Evolutionary conservation across 2,113 vertebrate species (phyloP), one percentile per base, ranked within the genome.

Genomic region (Tetrao urogallus): DNA sequence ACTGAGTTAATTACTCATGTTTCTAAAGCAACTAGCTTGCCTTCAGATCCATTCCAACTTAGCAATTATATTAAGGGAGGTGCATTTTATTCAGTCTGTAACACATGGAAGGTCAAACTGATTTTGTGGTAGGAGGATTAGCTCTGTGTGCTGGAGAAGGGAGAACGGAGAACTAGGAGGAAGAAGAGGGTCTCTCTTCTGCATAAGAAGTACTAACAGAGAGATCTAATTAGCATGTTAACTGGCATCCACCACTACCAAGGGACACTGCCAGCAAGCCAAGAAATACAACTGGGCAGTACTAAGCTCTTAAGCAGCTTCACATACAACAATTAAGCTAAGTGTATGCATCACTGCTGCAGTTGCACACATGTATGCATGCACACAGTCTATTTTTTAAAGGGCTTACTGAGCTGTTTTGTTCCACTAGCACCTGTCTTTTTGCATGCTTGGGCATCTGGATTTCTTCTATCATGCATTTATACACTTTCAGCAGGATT

Each of bases 371-470:
- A 77, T 0, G 45, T 38, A 54, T 43, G 42, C 20, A 11, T 6
- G 57, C 65, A 69, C 21, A 11, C 72, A 57, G 42, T 15, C 42
- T 40, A 28, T 43, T 90, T 87, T 80, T 71, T 34, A 22, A 20
- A 28, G 66, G 66, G 24, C 70, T 86, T 69, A 42, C 76, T 80
- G 69, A 88, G 79, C 73, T 50, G 52, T 58, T 34, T 75, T 78
- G 38, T 15, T 66, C 63, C 38, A 58, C 13, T 90, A 77, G 64
- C 92, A 13, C 50, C 34, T 94, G 42, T 57, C 69, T 69, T 69
- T 75, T 75, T 88, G 76, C 57, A n/a, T 74, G 52, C 78, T 69
- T 88, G 70, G 40, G 88, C 73, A 86, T 93, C 88, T 92, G 92
- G 82, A 74, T 80, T 79, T 58, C 50, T 90, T 75, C 38, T 63